phyloP scores from a whole-genome alignment of 2,113 vertebrate species.

The Pituophis catenifer region DNA sequence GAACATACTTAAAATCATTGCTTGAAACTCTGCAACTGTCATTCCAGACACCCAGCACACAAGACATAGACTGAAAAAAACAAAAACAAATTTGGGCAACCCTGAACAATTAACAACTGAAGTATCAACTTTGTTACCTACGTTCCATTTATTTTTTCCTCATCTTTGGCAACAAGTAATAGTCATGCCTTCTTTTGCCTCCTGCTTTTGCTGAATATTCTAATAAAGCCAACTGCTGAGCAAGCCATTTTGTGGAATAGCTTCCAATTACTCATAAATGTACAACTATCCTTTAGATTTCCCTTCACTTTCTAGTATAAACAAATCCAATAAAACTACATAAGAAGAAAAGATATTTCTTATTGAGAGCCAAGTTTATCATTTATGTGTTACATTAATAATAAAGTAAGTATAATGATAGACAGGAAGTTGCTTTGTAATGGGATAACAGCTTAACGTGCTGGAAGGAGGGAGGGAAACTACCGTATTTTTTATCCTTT shows the following conservation, averaged over 20 bases:
- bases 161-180: neutral
- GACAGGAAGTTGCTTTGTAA: slow-evolving; percentile 3
- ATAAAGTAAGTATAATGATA: slow-evolving; percentile 2
- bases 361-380: neutral
- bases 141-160: neutral
- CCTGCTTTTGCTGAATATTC: too few species aligned
- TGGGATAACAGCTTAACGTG: neutral
- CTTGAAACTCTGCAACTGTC: neutral
- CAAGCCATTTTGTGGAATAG: neutral
- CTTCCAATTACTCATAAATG: neutral
- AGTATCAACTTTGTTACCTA: neutral
- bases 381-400: slow-evolving; percentile 3
- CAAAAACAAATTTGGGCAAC: neutral
- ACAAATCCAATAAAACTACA: slow-evolving; percentile 33
- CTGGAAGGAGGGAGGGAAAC: neutral
- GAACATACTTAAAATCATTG: neutral
- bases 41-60: neutral
- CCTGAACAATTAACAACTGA: neutral
- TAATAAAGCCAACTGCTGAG: neutral
- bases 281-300: slow-evolving; percentile 8
- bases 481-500: slow-evolving; percentile 15
- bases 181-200: neutral
- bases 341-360: neutral
- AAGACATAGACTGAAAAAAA: neutral
- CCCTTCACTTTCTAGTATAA: neutral